Conservation (phyloP, 2,797 vertebrate genomes). For the Otolemur crassicaudatus region DNA sequence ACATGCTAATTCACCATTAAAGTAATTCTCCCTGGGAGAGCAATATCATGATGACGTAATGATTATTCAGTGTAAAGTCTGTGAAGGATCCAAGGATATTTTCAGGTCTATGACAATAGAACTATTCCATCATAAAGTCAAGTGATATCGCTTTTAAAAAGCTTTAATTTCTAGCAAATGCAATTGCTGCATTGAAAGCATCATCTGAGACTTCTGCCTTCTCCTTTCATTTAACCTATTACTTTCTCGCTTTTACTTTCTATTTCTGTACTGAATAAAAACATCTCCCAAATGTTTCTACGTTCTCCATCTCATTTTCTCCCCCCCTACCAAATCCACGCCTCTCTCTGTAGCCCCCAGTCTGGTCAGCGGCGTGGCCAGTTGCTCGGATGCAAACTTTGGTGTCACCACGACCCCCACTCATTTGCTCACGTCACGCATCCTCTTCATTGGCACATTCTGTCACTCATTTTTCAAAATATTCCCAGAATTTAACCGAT, state of each 20-base stretch:
- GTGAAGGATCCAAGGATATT: constrained; percentile 58
- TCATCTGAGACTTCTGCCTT: not conserved
- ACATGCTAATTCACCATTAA: constrained; percentile 76
- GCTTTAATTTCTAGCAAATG: constrained; percentile 53
- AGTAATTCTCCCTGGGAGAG: constrained; percentile 45
- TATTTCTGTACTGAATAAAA: constrained; percentile 42
- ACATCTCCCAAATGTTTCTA: not conserved
- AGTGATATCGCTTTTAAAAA: constrained; percentile 57
- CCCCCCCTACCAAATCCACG: not conserved
- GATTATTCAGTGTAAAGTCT: constrained; percentile 55
- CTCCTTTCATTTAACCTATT: constrained; percentile 21
- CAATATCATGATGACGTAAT: constrained; percentile 63
- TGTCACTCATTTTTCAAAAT: not conserved
- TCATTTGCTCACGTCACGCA: not conserved
- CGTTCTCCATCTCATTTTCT: not conserved
- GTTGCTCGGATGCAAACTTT: too few relatives aligned
- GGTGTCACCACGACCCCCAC: not conserved
- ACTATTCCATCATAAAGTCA: constrained; percentile 75
- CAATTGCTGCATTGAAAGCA: constrained; percentile 22
- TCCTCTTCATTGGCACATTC: not conserved
- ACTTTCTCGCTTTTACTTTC: constrained; percentile 12
- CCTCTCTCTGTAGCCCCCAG: not conserved
- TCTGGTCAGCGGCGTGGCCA: not conserved
- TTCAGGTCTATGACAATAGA: constrained; percentile 60
- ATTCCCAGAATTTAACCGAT: not conserved